Evolutionary conservation across 2,888 invertebrate species (phyloP).

Genomic region (Tinea trinotella): DNA sequence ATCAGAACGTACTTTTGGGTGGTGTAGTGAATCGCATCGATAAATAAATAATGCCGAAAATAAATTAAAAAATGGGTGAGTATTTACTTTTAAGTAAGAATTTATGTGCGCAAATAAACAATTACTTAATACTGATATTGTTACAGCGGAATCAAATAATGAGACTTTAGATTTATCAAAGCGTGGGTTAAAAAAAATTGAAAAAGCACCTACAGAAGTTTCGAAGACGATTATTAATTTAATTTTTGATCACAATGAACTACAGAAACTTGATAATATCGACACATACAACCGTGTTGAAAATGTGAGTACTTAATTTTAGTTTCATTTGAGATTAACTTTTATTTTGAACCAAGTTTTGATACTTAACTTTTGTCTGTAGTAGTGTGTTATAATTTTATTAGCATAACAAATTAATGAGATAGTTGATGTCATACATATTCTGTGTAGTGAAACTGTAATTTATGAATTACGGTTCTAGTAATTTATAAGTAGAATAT

Average conservation of each 20-base stretch:
- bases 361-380: background rate
- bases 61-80: slow-evolving; percentile 2
- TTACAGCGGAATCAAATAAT: slow-evolving; percentile 34
- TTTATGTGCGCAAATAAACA: background rate
- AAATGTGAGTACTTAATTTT: slow-evolving; percentile 68
- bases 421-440: background rate
- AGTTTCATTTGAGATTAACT: background rate
- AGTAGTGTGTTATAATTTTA: background rate
- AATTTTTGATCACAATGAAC: slow-evolving; percentile 88
- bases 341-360: background rate
- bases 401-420: background rate
- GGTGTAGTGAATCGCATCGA: background rate
- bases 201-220: slow-evolving; percentile 79
- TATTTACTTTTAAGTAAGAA: background rate
- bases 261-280: slow-evolving; percentile 89
- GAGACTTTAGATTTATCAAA: slow-evolving; percentile 83
- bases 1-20: too few species aligned
- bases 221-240: slow-evolving; percentile 78
- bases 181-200: slow-evolving; percentile 85
- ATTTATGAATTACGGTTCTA: background rate
- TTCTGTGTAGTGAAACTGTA: background rate
- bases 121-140: background rate
- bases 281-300: slow-evolving; percentile 85
- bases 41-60: slow-evolving; percentile 15
- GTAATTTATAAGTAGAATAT: too few species aligned